Base-by-base conservation (phyloP, 2,888 invertebrate species). In the Ormyrus nitidulus region DNA sequence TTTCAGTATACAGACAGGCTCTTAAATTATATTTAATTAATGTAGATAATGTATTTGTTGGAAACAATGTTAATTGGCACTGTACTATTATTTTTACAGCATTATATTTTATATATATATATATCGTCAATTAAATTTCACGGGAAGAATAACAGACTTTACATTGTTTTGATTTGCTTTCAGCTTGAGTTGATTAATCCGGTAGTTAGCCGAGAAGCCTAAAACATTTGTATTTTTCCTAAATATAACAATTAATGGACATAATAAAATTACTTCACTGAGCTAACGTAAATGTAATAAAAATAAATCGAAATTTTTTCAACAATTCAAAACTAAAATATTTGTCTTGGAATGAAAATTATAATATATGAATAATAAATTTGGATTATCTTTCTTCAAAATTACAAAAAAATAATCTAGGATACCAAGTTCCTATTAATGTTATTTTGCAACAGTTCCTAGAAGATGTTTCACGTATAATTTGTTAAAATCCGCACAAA, bases 1-100 rank as follows among this genome's bases (percentile, higher is more conserved):
- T 13, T 71, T 59, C 13, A 71, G 44, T 70, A 61, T 79, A 75
- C 49, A 75, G 56, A 79, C 62, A 79, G 44, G 51, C 44, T 73
- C 13, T 59, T 8, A 68, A 71, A 71, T 77, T 10, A 65, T 19
- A 51, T 49, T 62, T 59, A 19, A 19, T 19, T 19, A 19, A 44
- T 56, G 8, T 59, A 74, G 2, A 71, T 58, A 71, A 59, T 34
- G 13, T 71, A 44, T 44, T 58, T 65, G 6, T 66, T 71, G 19
- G 11, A 70, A 80, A 66, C 56, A 69, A 74, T 51, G 44, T 54
- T 66, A 51, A 73, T 54, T 71, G 61, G 66, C 71, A 66, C 70
- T 71, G 11, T 5, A 76, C 48, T 68, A 79, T 79, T 62, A 61
- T 73, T 79, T 54, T 53, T 59, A 51, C 2, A 13, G 69, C 53